Evolutionary conservation across 2,797 vertebrate species (phyloP).

Genomic region (Sciurus vulgaris): DNA sequence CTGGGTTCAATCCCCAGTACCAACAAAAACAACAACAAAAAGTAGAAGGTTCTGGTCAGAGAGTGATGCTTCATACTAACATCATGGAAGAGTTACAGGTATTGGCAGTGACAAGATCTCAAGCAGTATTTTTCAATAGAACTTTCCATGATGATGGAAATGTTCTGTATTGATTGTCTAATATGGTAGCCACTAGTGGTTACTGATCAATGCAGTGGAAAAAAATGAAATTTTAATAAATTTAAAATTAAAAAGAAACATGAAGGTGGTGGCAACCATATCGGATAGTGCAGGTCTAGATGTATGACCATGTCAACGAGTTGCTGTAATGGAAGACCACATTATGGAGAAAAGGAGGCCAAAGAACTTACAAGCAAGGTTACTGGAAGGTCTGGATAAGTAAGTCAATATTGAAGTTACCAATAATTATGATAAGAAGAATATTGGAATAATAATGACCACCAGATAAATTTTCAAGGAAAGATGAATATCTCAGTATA

Average conservation of each 20-base stretch:
- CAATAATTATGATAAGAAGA: not conserved
- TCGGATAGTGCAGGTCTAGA: not conserved
- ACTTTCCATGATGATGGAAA: not conserved
- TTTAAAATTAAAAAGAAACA: conserved; percentile 25
- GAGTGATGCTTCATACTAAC: not conserved
- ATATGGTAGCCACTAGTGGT: not conserved
- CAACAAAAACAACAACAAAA: too few relatives aligned
- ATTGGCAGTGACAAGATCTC: not conserved
- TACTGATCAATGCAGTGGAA: not conserved
- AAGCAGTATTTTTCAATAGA: not conserved
- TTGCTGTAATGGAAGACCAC: not conserved
- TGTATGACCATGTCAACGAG: not conserved
- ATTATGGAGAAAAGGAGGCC: not conserved
- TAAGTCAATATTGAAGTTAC: not conserved
- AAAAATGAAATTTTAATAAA: conserved; percentile 6
- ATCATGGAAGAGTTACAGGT: not conserved
- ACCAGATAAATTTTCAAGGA: not conserved
- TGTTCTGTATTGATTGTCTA: not conserved
- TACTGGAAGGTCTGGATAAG: not conserved
- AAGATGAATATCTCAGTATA: not conserved
- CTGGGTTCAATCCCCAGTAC: too few relatives aligned
- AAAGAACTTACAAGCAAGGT: not conserved
- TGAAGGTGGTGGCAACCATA: not conserved
- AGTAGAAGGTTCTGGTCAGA: not conserved
- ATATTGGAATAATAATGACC: not conserved